These are phyloP conservation scores for Mesoclemmys tuberculata DNA, from an alignment of 2,113 vertebrate species.

Conservation along the genomic window DNA sequence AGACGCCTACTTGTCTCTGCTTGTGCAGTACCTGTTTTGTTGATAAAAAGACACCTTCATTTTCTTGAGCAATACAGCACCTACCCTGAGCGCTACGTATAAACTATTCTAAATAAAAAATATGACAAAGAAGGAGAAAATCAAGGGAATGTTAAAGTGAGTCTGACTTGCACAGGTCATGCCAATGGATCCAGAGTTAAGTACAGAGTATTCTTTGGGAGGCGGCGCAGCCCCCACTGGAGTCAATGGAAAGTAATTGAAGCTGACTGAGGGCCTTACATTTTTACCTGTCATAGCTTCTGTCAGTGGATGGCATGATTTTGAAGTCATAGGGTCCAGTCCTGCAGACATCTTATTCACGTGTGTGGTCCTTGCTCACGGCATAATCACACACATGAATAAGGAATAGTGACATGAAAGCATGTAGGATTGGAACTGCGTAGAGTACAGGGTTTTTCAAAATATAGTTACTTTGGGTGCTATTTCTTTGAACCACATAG, in stretches of 20 bases:
- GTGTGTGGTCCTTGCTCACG: rapidly evolving
- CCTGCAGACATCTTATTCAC: rapidly evolving
- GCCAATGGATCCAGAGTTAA: background rate
- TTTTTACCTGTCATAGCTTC: rapidly evolving
- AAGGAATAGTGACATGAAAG: rapidly evolving
- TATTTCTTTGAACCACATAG: background rate
- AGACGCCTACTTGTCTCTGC: rapidly evolving
- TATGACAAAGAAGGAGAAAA: background rate
- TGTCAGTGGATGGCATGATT: rapidly evolving
- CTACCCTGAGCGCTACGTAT: background rate
- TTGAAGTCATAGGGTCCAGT: background rate
- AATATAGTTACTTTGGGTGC: background rate
- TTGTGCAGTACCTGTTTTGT: background rate
- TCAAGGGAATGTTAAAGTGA: background rate
- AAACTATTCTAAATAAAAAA: background rate
- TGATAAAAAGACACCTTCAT: background rate
- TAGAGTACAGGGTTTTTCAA: background rate
- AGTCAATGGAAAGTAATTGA: background rate
- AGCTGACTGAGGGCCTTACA: background rate
- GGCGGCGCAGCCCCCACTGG: background rate
- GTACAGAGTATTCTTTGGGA: rapidly evolving
- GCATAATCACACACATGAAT: rapidly evolving
- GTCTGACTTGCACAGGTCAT: rapidly evolving
- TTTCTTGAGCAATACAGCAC: background rate
- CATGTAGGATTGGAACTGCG: rapidly evolving